Evolutionary conservation across 64 coral and sea anemone genomes (phyloP), one percentile per base, ranked within the genome.

Genomic region (Porites lutea): DNA sequence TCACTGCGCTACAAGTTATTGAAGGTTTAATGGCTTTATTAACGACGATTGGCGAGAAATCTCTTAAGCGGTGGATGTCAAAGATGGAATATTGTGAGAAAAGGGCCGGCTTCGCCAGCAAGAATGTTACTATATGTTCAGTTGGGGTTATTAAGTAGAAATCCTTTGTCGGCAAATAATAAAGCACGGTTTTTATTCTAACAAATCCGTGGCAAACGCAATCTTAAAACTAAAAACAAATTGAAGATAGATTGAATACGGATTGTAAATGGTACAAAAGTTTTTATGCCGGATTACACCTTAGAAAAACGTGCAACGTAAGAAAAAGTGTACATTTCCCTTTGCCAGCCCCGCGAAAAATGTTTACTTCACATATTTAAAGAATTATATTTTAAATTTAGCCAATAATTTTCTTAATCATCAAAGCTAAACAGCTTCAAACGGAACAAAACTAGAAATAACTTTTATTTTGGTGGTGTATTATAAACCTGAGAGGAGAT

Each of bases 111-210:
- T 20, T 52, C 44, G 43, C 62, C 61, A 69, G 62, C 3, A 68
- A 84, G 59, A 67, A 84, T 52, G 62, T 65, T 84, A 68, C 81
- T 49, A 68, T 68, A 69, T 69, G 19, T 84, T 84, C 63, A 52
- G 45, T 84, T 19, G 10, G 15, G 81, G 37, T 67, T 69, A 68
- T 84, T 84, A 84, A 70, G 49, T 37, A 84, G 44, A 67, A 69
- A 18, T 19, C 62, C 63, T 84, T 84, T 84, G 81, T 84, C 81
- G 81, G 81, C 81, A 84, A 37, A 37, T 37, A 37, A 37, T 37
- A 37, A 84, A 21, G 44, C 43, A 84, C 19, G 18, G 59, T 46
- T 68, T 84, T 84, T 8, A 48, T 82, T 82, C 47, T 82, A 46
- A 47, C 79, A 82, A 82, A 82, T 82, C 59, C 37, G 44, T 66